Percentiles rank a stretch among this genome's conserved stretches.
Evolutionary conservation across 2,888 invertebrate genomes (phyloP).

Genomic region (Lithophane socia): DNA sequence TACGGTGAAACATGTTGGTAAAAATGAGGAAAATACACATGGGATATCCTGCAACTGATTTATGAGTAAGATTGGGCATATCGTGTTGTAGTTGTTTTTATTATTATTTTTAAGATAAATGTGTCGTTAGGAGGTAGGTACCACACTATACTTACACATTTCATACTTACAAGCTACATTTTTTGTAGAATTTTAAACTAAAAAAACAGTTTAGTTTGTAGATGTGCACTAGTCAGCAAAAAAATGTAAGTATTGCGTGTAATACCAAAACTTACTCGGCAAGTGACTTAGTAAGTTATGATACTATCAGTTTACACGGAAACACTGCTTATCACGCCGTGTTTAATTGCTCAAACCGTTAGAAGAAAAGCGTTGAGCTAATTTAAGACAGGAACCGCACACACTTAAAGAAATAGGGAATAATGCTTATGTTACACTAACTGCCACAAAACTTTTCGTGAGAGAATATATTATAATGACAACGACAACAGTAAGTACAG

Average conservation of each 20-base stretch:
- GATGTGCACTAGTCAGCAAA: neutral
- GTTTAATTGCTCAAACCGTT: slow-evolving; percentile 35
- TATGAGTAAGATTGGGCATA: slow-evolving; percentile 35
- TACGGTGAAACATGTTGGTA: slow-evolving; percentile 19
- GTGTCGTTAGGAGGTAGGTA: too few relatives aligned
- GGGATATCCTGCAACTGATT: slow-evolving; percentile 32
- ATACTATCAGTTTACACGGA: slow-evolving; percentile 26
- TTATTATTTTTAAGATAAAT: neutral
- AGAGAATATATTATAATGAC: slow-evolving; percentile 1
- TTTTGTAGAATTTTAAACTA: neutral
- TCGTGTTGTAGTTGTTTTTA: slow-evolving; percentile 14
- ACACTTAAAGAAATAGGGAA: slow-evolving; percentile 16
- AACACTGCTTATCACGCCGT: slow-evolving; percentile 14
- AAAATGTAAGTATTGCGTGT: neutral
- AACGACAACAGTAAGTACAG: slow-evolving; percentile 41
- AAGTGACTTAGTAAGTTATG: slow-evolving; percentile 5
- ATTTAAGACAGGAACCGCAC: slow-evolving; percentile 15
- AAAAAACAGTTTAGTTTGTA: neutral
- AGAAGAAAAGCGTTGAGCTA: slow-evolving; percentile 10
- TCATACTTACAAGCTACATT: neutral
- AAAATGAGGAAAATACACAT: slow-evolving; percentile 40
- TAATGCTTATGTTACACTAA: slow-evolving; percentile 14
- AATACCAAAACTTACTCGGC: neutral
- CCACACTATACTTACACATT: neutral
- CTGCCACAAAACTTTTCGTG: slow-evolving; percentile 21